Base-by-base conservation (phyloP, 2,113 vertebrate species). In the Petrocephalus zakoni region DNA sequence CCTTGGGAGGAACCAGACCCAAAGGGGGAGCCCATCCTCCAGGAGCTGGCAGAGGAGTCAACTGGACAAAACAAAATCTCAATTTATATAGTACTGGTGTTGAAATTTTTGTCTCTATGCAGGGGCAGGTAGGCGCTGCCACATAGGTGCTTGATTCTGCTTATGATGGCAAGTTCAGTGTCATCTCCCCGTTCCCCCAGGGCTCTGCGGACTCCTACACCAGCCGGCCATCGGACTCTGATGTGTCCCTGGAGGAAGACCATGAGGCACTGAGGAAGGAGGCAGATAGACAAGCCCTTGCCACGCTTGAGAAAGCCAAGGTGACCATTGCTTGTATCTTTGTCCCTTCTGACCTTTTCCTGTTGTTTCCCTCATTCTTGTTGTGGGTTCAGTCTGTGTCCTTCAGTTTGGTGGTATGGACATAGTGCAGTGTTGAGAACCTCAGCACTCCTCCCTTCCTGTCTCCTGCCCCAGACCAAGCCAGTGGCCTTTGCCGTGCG, bases 131-230 rank as follows among this genome's bases (percentile, higher is more conserved):
- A 42, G 42, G 42, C 3, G 42, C 42, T 42, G 42, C 1, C 42
- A 42, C 42, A 3, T 42, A 42, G 42, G 42, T 42, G 42, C 42
- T 3, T 42, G 42, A 42, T 42, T 42, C 42, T 42, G 42, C 42
- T 42, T 42, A 1, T 42, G 42, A 3, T 42, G 42, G 42, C 42
- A 42, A 42, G 42, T 42, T 42, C 25, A 68, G 61, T 68, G 61
- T 68, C 61, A 68, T 68, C 61, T 68, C 61, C 58, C 58, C 9
- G 2, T 4, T 90, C 52, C 91, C 21, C 11, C 95, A 99, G 98
- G 98, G 98, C 93, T 99, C 98, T 4, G 98, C 98, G 0, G 98
- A 99, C 95, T 99, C 98, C 92, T 99, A 99, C 88, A 99, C 98
- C 90, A 99, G 98, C 94, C 97, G 98, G 51, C 98, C 98, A 0